phyloP scores from a whole-genome alignment of 2,797 vertebrate genomes.

The Triplophysa bombifrons region DNA sequence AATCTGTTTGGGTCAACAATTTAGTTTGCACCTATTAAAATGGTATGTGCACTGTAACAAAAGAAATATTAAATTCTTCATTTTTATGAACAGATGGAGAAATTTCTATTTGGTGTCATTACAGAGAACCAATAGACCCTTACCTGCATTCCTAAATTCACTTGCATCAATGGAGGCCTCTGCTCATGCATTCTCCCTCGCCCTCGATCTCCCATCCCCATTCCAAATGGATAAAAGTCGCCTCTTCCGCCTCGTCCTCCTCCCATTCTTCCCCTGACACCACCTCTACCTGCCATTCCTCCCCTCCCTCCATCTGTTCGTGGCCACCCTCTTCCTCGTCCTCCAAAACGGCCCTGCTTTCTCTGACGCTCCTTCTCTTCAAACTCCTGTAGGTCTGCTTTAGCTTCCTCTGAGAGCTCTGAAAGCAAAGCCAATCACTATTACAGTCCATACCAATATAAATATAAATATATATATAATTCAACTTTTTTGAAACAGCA shows the following conservation, averaged over 20 bases:
- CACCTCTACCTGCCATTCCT: slow-evolving; percentile 66
- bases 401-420: slow-evolving; percentile 97
- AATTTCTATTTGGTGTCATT: neutral
- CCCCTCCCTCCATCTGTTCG: slow-evolving; percentile 59
- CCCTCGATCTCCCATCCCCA: slow-evolving; percentile 83
- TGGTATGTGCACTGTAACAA: no score
- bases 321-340: slow-evolving; percentile 62
- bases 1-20: neutral
- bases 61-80: neutral
- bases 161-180: slow-evolving; percentile 81
- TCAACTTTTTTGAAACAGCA: neutral
- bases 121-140: slow-evolving; percentile 18
- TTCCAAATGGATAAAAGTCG: slow-evolving; percentile 68
- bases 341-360: slow-evolving; percentile 83
- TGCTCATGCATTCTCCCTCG: slow-evolving; percentile 88
- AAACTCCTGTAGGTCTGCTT: slow-evolving; percentile 90
- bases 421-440: neutral
- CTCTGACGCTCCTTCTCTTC: slow-evolving; percentile 91
- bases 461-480: no score
- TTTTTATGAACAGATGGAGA: neutral
- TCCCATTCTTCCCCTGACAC: slow-evolving; percentile 71
- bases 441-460: neutral
- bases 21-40: neutral
- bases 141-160: slow-evolving; percentile 87
- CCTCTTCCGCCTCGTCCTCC: slow-evolving; percentile 64